A percentile compares a stretch with the other conserved stretches of the same genome.
Evolutionary conservation across 2,113 vertebrate species (phyloP).

Genomic region (Geococcyx californianus): DNA sequence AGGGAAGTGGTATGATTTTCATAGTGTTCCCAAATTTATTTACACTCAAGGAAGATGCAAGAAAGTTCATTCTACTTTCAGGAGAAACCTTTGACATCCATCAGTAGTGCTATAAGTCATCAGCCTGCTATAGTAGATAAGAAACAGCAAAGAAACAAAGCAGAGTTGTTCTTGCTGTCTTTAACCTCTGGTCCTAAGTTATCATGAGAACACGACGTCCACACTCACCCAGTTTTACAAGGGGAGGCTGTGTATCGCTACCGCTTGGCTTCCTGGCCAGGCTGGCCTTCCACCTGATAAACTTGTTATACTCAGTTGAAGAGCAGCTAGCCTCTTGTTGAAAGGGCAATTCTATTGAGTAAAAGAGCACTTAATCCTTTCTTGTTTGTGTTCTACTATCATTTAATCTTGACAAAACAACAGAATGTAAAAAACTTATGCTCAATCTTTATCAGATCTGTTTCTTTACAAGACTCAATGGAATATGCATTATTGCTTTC

Average conservation of each 20-base stretch:
- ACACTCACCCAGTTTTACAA: background rate
- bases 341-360: background rate
- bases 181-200: background rate
- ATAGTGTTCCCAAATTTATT: background rate
- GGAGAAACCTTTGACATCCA: background rate
- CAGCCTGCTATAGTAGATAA: background rate
- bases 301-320: background rate
- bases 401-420: slow-evolving; percentile 39
- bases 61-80: background rate
- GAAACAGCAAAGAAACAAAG: background rate
- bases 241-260: background rate
- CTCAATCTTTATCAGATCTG: background rate
- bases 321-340: background rate
- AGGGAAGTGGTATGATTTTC: background rate
- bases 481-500: background rate
- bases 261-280: background rate
- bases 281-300: background rate
- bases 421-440: background rate
- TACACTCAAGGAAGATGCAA: background rate
- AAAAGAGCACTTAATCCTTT: slow-evolving; percentile 33
- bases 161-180: background rate
- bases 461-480: background rate
- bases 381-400: background rate
- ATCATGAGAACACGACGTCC: background rate
- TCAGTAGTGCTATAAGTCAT: background rate